Conservation (phyloP, 2,113 vertebrate genomes). For the Zosterops japonicus region DNA sequence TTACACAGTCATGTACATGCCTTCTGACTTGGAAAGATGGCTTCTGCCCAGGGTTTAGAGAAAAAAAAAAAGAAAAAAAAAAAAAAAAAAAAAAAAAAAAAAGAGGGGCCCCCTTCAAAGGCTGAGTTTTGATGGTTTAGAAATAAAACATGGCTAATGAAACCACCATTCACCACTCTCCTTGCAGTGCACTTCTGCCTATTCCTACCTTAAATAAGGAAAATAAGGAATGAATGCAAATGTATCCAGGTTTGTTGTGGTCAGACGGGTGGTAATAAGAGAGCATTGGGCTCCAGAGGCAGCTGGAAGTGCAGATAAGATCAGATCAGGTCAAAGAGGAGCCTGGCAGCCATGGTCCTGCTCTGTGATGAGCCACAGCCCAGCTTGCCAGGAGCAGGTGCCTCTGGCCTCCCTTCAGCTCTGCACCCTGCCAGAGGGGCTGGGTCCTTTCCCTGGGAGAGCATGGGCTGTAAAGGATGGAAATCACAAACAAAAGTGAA, state of each 20-base stretch:
- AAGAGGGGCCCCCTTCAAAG: not conserved
- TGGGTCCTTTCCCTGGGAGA: not conserved
- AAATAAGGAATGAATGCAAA: fast-evolving
- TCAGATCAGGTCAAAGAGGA: not conserved
- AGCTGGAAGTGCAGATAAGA: not conserved
- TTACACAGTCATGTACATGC: not conserved
- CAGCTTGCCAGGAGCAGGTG: not conserved
- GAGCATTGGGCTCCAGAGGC: not conserved
- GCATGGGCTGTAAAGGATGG: not conserved
- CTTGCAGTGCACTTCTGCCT: not conserved
- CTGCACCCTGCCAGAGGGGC: not conserved
- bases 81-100: not conserved
- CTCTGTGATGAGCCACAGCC: fast-evolving
- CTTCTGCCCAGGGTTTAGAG: not conserved
- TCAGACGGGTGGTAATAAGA: not conserved
- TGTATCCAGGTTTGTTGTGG: not conserved
- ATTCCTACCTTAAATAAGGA: not conserved
- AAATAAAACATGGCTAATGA: not conserved
- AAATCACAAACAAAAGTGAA: not conserved
- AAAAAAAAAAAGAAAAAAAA: not conserved
- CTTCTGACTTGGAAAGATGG: conserved; percentile 21
- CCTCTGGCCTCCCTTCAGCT: not conserved
- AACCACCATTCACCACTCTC: not conserved
- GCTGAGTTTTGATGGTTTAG: not conserved
- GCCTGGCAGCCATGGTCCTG: not conserved